phyloP scores from a whole-genome alignment of 2,797 vertebrate genomes.

The Aphelocoma californica region DNA sequence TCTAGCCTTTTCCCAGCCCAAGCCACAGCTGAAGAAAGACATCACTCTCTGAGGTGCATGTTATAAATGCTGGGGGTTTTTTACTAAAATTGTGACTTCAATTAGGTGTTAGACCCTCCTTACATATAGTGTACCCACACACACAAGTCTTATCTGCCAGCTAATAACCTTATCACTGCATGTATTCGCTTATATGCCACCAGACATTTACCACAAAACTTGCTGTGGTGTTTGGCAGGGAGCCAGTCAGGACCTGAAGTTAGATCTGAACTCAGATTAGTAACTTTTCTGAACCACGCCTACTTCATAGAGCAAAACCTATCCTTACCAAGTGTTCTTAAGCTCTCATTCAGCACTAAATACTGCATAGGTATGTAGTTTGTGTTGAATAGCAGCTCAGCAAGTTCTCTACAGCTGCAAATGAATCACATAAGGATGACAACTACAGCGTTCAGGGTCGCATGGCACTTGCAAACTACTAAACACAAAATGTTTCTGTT shows the following conservation, averaged over 20 bases:
- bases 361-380: rapidly evolving
- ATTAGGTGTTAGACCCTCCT: not conserved
- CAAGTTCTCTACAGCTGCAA: not conserved
- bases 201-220: not conserved
- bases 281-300: not conserved
- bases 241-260: not conserved
- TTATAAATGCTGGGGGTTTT: not conserved
- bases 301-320: not conserved
- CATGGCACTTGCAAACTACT: not conserved
- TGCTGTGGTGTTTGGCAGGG: not conserved
- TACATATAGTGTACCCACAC: not conserved
- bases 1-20: not conserved
- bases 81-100: not conserved
- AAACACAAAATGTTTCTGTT: not conserved
- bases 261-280: not conserved
- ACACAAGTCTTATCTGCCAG: not conserved
- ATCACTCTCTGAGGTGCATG: not conserved
- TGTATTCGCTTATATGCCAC: not conserved
- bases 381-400: not conserved
- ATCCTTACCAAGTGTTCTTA: not conserved
- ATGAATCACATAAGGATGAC: not conserved
- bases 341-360: not conserved
- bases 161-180: not conserved
- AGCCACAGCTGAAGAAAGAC: not conserved
- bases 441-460: not conserved